Evolutionary conservation across 2,888 invertebrate species (phyloP).

Genomic region (Fabriciana adippe): DNA sequence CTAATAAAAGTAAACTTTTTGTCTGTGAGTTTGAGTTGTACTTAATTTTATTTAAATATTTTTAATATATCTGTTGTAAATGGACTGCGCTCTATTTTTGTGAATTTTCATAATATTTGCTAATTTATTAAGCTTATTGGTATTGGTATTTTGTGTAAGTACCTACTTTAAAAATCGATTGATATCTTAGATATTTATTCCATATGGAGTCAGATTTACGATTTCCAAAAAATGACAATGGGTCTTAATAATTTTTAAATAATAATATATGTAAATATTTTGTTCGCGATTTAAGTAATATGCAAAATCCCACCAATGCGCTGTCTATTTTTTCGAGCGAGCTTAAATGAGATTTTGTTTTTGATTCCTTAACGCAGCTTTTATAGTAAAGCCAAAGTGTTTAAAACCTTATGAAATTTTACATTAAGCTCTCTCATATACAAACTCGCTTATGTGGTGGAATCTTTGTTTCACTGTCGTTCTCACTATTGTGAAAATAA

Average conservation of each 20-base stretch:
- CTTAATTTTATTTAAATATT: constrained; percentile 46
- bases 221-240: no score
- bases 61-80: constrained; percentile 32
- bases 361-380: constrained; percentile 40
- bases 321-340: background rate
- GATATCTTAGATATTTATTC: no score
- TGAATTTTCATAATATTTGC: background rate
- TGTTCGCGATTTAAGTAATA: no score
- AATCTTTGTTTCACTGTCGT: constrained; percentile 22
- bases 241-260: no score
- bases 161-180: no score
- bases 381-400: constrained; percentile 41
- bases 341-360: background rate
- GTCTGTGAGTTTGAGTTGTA: constrained; percentile 29
- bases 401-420: constrained; percentile 26
- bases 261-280: no score
- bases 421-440: constrained; percentile 34
- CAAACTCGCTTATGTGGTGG: constrained; percentile 41
- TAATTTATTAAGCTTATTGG: no score
- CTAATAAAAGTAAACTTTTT: constrained; percentile 39
- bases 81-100: constrained; percentile 14
- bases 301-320: background rate
- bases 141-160: no score
- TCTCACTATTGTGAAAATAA: constrained; percentile 43
- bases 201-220: no score